Base-by-base conservation (phyloP, 2,797 vertebrate species). In the Brotula barbata region DNA sequence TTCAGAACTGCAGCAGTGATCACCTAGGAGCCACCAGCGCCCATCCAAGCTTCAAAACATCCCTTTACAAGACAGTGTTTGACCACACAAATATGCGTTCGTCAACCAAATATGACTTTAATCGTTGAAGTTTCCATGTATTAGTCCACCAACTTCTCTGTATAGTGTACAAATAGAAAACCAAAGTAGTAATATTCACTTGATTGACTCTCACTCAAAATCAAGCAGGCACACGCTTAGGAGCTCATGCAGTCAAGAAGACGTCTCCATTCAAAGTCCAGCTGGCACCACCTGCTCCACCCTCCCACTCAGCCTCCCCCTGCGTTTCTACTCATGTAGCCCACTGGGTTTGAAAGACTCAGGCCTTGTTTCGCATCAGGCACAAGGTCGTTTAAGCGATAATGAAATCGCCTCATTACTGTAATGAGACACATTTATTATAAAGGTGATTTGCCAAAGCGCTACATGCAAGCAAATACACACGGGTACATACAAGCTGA, bases 401-500 rank as follows among this genome's bases (percentile, higher is more conserved):
- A 90, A 90, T 89, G 80, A 90, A 91, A 88, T 87, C 85, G 49
- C 84, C 89, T 90, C 87, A 89, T 91, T 90, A 90, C 76, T 13
- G 76, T 89, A 89, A 91, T 88, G 88, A 91, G 87, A 78, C 51
- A 83, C 79, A 72, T 87, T 81, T 58, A 75, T 88, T 87, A 85
- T 69, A 66, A 82, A 84, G 87, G 88, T 84, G 82, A 86, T 90
- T 85, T 88, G 81, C 84, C 45, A 78, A 68, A 64, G 58, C 64
- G 28, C 37, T 19, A 31, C 15, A 47, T 12, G 46, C 31, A 17
- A 12, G 40, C 15, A 42, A 14, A 25, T 34, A 37, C 6, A 31
- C 21, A 21, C 44, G 71, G 63, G 62, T 76, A 64, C 69, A 62
- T 11, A 37, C 31, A 22, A 31, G 39, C 52, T 55, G 45, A 68